Evolutionary conservation across 2,888 invertebrate genomes (phyloP), one percentile per base, ranked within the genome.

Genomic region (Scaptomyza parva): DNA sequence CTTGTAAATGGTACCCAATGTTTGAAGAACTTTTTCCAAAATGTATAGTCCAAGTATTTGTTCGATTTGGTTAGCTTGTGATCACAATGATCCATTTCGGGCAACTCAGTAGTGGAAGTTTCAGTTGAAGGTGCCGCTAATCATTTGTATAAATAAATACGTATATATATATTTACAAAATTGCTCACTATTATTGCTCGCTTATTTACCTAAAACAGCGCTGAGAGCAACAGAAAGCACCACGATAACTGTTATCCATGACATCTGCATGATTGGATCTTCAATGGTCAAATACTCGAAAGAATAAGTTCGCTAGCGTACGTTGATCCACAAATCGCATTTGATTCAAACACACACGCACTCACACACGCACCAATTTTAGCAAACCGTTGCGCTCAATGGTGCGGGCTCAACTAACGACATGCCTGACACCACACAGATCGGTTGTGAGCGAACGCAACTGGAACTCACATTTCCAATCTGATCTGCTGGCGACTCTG

Each of bases 11-110:
- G 91, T 20, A 88, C 66, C 74, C 77, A 84, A 50, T 90, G 89
- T 9, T 86, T 88, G 26, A 90, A 84, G 60, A 90, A 88, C 55
- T 86, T 89, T 54, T 90, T 90, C 73, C 90, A 73, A 37, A 90
- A 90, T 1, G 87, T 67, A 28, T 76, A 57, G 33, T 91, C 90
- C 60, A 90, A 63, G 12, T 89, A 70, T 11, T 89, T 87, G 14
- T 85, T 62, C 0, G 86, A 77, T 17, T 77, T 75, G 11, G 75
- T 74, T 3, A 91, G 52, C 8, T 81, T 86, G 43, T 88, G 88
- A 50, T 88, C 89, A 51, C 91, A 91, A 37, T 71, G 69, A 30
- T 37, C 4, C 9, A 5, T n/a, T 35, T 61, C 52, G 14, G 50
- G 26, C 18, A 22, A 12, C 9, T 60, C 61, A 43, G 22, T 75